Evolutionary conservation across 2,797 vertebrate genomes (phyloP).

Genomic region (Toxotes lorentzi): DNA sequence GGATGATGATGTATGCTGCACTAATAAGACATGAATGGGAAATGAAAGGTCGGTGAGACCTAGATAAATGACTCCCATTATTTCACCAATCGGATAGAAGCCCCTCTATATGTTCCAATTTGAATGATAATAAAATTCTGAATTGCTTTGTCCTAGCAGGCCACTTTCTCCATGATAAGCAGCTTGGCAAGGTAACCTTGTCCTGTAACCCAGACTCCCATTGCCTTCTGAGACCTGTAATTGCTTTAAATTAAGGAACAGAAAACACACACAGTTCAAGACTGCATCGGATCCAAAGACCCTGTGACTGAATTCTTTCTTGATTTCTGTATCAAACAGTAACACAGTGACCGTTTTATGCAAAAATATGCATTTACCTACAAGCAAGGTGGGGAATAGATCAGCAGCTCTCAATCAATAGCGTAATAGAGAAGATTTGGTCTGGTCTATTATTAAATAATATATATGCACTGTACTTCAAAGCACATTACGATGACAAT

Average conservation of each 20-base stretch:
- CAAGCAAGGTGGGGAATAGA: conserved; percentile 2
- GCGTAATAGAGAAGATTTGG: conserved; percentile 10
- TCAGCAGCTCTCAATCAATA: conserved; percentile 33
- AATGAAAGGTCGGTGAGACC: conserved; percentile 89
- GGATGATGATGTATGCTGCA: conserved; percentile 88
- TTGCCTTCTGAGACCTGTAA: conserved; percentile 69
- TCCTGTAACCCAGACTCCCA: conserved; percentile 81
- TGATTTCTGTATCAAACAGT: conserved; percentile 15
- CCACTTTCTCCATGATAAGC: conserved; percentile 86
- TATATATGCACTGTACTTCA: conserved; percentile 35
- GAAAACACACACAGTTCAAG: conserved; percentile 70
- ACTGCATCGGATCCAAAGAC: conserved; percentile 49
- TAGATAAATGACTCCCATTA: conserved; percentile 91
- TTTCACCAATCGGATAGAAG: conserved; percentile 89
- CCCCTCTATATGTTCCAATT: conserved; percentile 91
- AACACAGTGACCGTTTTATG: neutral
- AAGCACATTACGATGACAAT: conserved; percentile 53
- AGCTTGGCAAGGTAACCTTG: conserved; percentile 89
- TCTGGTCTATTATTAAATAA: conserved; percentile 49
- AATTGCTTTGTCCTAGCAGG: conserved; percentile 88
- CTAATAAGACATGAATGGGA: conserved; percentile 91
- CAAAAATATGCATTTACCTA: conserved; percentile 22
- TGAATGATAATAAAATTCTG: conserved; percentile 92
- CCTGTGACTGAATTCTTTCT: conserved; percentile 46
- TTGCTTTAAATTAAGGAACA: conserved; percentile 79